Evolutionary conservation across 2,888 invertebrate species (phyloP).

Genomic region (Eudasyphora cyanicolor): DNA sequence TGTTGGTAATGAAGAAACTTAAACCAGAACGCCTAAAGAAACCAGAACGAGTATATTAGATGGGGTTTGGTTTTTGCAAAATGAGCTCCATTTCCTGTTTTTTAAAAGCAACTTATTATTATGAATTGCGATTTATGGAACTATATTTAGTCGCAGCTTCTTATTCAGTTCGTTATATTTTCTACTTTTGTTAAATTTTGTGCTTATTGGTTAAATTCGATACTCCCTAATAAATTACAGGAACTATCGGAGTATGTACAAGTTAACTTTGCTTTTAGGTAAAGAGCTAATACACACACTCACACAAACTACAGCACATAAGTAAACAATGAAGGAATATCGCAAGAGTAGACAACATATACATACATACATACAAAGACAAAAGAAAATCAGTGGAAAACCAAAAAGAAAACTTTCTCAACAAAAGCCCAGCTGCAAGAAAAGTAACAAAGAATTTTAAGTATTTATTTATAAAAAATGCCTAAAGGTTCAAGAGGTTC

Average conservation of each 20-base stretch:
- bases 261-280: slow-evolving; percentile 6
- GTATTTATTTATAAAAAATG: slow-evolving; percentile 47
- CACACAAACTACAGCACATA: not conserved
- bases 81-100: too few relatives aligned
- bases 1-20: too few relatives aligned
- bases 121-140: too few relatives aligned
- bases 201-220: too few relatives aligned
- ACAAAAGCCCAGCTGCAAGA: slow-evolving; percentile 37
- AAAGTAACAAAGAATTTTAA: slow-evolving; percentile 61
- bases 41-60: too few relatives aligned
- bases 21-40: too few relatives aligned
- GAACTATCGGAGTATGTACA: not conserved
- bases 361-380: not conserved
- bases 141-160: too few relatives aligned
- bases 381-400: not conserved
- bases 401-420: slow-evolving; percentile 19
- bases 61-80: too few relatives aligned
- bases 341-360: not conserved
- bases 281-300: not conserved
- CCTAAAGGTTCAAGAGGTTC: slow-evolving; percentile 45
- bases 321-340: not conserved
- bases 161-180: too few relatives aligned
- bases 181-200: too few relatives aligned
- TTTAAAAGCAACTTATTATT: too few relatives aligned
- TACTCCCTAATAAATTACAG: too few relatives aligned